These are phyloP conservation scores for Branchellion lobata DNA, from an alignment of 2,888 invertebrate genomes.

Conservation along the genomic window DNA sequence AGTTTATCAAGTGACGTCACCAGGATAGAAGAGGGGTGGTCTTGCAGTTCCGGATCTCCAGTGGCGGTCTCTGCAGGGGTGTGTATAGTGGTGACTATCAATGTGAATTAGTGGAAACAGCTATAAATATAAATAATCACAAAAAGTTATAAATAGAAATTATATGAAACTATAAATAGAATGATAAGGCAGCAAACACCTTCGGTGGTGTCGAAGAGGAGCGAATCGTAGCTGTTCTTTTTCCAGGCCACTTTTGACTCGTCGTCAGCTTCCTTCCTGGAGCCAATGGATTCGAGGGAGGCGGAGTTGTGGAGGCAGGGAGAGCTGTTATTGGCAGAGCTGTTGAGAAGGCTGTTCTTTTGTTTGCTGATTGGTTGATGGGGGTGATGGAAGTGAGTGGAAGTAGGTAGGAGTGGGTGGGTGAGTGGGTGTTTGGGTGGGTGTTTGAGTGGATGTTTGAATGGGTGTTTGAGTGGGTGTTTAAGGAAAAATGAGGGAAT, in stretches of 20 bases:
- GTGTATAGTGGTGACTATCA: too few relatives aligned
- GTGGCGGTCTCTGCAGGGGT: too few relatives aligned
- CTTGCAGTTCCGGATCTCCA: too few relatives aligned
- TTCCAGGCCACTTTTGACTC: neutral
- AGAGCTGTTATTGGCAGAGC: neutral
- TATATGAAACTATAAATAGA: too few relatives aligned
- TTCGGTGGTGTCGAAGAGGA: neutral
- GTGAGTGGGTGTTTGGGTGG: neutral
- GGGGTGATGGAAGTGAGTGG: too few relatives aligned
- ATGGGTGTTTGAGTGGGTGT: neutral
- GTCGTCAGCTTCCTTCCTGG: neutral
- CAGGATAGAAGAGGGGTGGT: too few relatives aligned
- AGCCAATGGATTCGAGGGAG: constrained; percentile 6
- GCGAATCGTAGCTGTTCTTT: neutral
- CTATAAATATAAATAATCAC: too few relatives aligned
- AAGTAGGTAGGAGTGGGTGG: too few relatives aligned
- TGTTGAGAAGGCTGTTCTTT: neutral
- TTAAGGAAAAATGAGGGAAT: neutral
- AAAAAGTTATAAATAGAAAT: too few relatives aligned
- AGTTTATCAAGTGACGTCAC: too few relatives aligned
- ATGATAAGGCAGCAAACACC: too few relatives aligned
- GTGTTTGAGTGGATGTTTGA: neutral
- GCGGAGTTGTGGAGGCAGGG: constrained; percentile 6
- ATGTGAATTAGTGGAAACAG: too few relatives aligned
- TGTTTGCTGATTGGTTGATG: neutral